phyloP scores from a whole-genome alignment of 37 sponge, comb jelly and placozoan genomes.

The Agelas oroides region DNA sequence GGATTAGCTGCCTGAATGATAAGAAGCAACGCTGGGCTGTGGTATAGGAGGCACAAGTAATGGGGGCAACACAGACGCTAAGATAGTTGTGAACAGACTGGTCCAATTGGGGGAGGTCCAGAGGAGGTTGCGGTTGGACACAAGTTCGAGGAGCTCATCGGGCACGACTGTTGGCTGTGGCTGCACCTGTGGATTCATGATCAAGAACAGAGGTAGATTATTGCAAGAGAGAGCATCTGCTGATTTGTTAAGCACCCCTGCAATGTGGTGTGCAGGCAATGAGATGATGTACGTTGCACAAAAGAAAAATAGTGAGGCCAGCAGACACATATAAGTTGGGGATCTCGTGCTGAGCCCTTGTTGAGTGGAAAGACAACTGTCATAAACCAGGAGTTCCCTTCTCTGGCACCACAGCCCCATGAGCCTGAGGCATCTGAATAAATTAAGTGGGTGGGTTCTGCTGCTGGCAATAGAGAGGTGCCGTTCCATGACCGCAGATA shows the following conservation, averaged over 20 bases:
- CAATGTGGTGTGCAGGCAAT: no score
- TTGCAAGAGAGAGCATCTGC: no score
- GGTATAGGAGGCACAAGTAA: neutral
- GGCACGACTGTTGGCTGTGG: no score
- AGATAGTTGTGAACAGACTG: neutral
- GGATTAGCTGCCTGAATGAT: neutral
- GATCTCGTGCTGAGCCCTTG: no score
- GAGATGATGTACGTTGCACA: no score
- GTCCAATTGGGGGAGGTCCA: neutral
- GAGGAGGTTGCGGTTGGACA: neutral
- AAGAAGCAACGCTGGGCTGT: neutral
- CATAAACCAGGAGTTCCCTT: slow-evolving; percentile 1
- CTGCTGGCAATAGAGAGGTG: neutral
- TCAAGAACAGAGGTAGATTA: no score
- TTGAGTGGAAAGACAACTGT: no score
- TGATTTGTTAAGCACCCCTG: no score
- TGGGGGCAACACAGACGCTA: neutral
- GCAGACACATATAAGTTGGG: no score
- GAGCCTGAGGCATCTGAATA: slow-evolving; percentile 7
- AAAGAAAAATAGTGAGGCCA: no score
- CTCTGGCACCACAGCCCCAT: slow-evolving; percentile 8
- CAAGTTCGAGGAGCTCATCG: neutral
- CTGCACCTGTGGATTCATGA: no score
- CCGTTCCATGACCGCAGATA: slow-evolving; percentile 14
- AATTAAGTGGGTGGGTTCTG: neutral